These are phyloP conservation scores for Ginglymostoma cirratum DNA, from an alignment of 2,113 vertebrate genomes.

Conservation along the genomic window DNA sequence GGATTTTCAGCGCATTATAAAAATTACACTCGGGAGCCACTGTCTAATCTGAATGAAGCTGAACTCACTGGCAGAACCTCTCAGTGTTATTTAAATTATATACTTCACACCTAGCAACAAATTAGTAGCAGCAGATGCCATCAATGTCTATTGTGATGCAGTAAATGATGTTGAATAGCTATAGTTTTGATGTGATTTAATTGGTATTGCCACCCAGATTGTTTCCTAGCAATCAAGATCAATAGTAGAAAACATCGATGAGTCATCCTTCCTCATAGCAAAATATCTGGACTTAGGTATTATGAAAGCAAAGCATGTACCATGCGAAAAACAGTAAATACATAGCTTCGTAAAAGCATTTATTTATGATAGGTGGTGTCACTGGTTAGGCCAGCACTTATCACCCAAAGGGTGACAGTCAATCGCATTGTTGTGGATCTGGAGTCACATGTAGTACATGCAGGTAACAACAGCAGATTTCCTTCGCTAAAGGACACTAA, in stretches of 20 bases:
- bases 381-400: too few relatives aligned
- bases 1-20: neutral
- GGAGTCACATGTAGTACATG: too few relatives aligned
- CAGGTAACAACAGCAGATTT: too few relatives aligned
- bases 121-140: neutral
- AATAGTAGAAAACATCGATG: neutral
- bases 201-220: neutral
- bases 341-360: neutral
- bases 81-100: neutral
- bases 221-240: neutral
- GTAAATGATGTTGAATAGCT: neutral
- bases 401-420: too few relatives aligned
- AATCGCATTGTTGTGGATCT: too few relatives aligned
- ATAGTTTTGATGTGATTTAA: neutral
- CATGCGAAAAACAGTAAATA: neutral
- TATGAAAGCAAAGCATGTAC: neutral
- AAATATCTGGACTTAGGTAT: neutral
- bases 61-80: neutral
- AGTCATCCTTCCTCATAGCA: neutral
- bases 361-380: too few relatives aligned
- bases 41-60: neutral
- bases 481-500: too few relatives aligned
- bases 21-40: neutral
- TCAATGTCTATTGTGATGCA: neutral
- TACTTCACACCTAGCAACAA: neutral